Percentiles rank a stretch among this genome's conserved stretches.
Conservation (phyloP, 1,140 invertebrate genomes). For the Olivierus martensii region DNA sequence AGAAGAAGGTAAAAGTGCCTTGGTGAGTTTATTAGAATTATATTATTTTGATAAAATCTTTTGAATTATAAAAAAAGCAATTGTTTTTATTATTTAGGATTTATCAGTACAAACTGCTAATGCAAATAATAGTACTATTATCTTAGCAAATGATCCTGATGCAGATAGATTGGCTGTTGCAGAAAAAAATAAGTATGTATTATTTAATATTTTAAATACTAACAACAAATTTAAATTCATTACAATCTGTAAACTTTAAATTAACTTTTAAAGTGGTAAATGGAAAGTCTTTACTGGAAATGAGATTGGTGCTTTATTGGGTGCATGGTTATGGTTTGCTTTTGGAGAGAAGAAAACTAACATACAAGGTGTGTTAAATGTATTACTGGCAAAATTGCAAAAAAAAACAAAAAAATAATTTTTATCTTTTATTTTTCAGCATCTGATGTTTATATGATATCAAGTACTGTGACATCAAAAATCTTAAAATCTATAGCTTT, state of each 20-base stretch:
- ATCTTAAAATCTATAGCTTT: conserved; percentile 73
- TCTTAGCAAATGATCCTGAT: conserved; percentile 97
- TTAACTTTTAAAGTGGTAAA: conserved; percentile 38
- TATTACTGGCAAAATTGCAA: background rate
- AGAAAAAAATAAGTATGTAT: conserved; percentile 34
- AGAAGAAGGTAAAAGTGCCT: conserved; percentile 82
- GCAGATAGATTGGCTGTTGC: conserved; percentile 91
- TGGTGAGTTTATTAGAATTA: conserved; percentile 34
- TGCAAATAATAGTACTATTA: conserved; percentile 48
- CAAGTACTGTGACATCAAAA: conserved; percentile 95
- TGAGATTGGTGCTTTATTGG: conserved; percentile 85
- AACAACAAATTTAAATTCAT: no score
- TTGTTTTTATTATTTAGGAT: conserved; percentile 31
- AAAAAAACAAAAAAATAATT: background rate
- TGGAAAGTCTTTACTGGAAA: conserved; percentile 95
- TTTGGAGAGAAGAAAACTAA: conserved; percentile 27
- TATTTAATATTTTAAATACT: no score
- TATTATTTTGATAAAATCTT: background rate
- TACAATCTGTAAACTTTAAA: background rate
- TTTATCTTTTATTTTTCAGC: conserved; percentile 20
- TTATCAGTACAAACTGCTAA: conserved; percentile 75
- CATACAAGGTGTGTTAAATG: conserved; percentile 23
- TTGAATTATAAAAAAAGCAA: background rate
- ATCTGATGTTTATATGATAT: conserved; percentile 58
- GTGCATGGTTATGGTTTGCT: conserved; percentile 75